Evolutionary conservation across 1,140 invertebrate species (phyloP).

Genomic region (Brachionus manjavacas): DNA sequence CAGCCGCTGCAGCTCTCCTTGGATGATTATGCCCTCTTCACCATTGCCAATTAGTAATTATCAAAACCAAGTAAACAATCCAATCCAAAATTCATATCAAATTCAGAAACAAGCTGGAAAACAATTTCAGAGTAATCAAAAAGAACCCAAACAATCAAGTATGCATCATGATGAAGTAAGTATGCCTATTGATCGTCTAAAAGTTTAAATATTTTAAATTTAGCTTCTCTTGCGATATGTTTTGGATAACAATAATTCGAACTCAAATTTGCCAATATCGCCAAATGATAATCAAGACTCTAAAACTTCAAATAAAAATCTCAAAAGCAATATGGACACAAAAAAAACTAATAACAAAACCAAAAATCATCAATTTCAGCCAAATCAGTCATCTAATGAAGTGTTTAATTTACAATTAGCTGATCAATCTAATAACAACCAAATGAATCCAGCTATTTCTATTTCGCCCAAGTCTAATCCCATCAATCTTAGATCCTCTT

Average conservation of each 20-base stretch:
- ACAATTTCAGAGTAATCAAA: background rate
- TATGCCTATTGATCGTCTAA: background rate
- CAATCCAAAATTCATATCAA: background rate
- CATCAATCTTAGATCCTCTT: background rate
- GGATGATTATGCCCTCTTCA: background rate
- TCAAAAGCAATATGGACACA: background rate
- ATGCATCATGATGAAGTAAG: background rate
- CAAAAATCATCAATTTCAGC: background rate
- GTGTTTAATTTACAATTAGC: background rate
- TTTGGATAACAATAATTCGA: constrained; percentile 7
- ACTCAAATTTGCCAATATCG: background rate
- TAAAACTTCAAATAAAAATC: background rate
- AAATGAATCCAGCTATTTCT: background rate
- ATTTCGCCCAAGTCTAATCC: background rate
- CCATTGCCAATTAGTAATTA: background rate
- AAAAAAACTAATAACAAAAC: constrained; percentile 11
- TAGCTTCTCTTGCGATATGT: background rate
- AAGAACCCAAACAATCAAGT: background rate
- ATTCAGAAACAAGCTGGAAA: background rate
- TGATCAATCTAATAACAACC: background rate
- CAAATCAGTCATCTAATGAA: background rate
- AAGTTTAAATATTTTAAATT: background rate
- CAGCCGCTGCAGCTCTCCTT: constrained; percentile 29
- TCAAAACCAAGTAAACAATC: background rate
- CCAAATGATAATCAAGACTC: background rate